Base-by-base conservation (phyloP, 2,888 invertebrate genomes). In the Hanleya hanleyi region DNA sequence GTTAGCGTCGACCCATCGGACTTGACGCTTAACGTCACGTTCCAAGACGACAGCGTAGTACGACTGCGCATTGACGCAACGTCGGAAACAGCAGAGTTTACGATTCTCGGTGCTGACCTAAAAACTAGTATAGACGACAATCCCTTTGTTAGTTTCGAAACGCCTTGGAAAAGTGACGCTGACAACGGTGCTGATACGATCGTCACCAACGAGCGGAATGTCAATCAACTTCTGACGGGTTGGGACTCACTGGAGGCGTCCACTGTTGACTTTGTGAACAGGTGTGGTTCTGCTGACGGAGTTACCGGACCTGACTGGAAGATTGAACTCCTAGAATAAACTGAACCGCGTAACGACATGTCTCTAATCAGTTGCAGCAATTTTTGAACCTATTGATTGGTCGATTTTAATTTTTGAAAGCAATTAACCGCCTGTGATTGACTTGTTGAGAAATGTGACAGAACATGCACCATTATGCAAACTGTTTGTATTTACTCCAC, bases 291-390 rank as follows among this genome's bases (percentile, higher is more conserved):
- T 2, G 57, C 26, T 15, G 57, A 57, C 12, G 57, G 26, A 29
- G 15, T 4, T 9, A 57, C 57, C 1, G 57, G 57, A 2, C 29
- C 57, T 57, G 57, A 57, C 32, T 57, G 57, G 57, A 57, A 57
- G 29, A 57, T 57, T 57, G 57, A 57, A 57, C 57, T 57, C 57
- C 41, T 41, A 9, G 41, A 41, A n/a, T n/a, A n/a, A n/a, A n/a
- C n/a, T n/a, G n/a, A n/a, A n/a, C n/a, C n/a, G n/a, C n/a, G n/a
- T n/a, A n/a, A n/a, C n/a, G n/a, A n/a, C n/a, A n/a, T n/a, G n/a
- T n/a, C n/a, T n/a, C n/a, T n/a, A n/a, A n/a, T n/a, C n/a, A n/a
- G n/a, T n/a, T n/a, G n/a, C n/a, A n/a, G n/a, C n/a, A n/a, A n/a
- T n/a, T n/a, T n/a, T n/a, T n/a, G n/a, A n/a, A n/a, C n/a, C n/a